A percentile compares a stretch with the other conserved stretches of the same genome.
Conservation (phyloP, 2,113 vertebrate genomes). For the Phaethornis superciliosus region DNA sequence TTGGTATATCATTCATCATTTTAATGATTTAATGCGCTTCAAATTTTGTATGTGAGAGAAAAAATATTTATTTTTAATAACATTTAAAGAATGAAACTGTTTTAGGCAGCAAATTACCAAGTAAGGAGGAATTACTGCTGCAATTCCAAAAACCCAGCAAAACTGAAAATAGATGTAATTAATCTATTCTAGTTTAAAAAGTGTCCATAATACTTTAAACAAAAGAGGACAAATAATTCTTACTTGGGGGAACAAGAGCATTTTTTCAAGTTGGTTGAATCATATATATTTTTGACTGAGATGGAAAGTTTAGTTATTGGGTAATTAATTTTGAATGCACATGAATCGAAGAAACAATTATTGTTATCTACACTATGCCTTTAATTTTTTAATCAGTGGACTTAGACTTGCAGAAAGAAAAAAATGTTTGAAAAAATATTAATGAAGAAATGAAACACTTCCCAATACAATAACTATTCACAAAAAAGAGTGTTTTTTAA, state of each 20-base stretch:
- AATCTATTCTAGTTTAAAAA: not conserved
- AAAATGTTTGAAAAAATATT: too few species aligned
- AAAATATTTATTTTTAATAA: not conserved
- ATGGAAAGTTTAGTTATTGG: not conserved
- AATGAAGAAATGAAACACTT: not conserved
- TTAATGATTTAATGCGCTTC: not conserved
- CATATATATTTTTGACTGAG: not conserved
- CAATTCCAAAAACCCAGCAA: not conserved
- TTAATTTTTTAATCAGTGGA: not conserved
- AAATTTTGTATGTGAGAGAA: not conserved
- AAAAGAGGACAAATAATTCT: not conserved
- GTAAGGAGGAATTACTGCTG: not conserved
- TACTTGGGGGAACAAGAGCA: not conserved
- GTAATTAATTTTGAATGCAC: not conserved
- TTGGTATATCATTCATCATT: not conserved
- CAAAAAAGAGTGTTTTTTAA: not conserved
- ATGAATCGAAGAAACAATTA: not conserved
- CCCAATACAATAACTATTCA: not conserved
- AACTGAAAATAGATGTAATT: constrained; percentile 2
- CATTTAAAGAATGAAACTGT: not conserved
- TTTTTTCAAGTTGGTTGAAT: not conserved
- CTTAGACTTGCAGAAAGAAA: not conserved
- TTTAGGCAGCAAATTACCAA: constrained; percentile 1
- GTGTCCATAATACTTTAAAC: not conserved
- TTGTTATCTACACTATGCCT: not conserved